Conservation (phyloP, 2,113 vertebrate species). For the Tragelaphus buxtoni region DNA sequence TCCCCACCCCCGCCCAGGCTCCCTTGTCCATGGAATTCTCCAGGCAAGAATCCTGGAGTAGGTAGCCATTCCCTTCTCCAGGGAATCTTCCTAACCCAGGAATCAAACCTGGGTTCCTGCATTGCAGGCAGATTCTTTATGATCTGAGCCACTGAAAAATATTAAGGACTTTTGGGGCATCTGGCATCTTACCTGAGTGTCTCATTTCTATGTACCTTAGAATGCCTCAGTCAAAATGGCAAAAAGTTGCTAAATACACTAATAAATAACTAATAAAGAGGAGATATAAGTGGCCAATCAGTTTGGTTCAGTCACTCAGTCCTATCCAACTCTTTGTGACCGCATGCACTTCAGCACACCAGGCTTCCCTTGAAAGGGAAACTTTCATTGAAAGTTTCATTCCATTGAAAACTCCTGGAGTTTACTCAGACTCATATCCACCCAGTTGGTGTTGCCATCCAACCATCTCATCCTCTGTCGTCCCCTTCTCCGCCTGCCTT, state of each 20-base stretch:
- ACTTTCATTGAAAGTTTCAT: too few species aligned
- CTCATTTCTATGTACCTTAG: not conserved
- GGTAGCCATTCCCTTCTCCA: not conserved
- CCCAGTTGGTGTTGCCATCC: not conserved
- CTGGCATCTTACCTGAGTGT: not conserved
- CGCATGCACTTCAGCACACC: not conserved
- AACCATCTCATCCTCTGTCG: not conserved
- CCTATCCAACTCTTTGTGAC: not conserved
- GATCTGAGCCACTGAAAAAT: not conserved
- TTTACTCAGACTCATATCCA: not conserved
- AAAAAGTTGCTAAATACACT: not conserved
- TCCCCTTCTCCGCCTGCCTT: not conserved
- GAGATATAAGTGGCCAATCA: not conserved
- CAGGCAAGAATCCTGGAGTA: not conserved
- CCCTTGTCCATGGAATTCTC: not conserved
- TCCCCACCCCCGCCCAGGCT: not conserved
- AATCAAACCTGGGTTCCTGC: accelerated
- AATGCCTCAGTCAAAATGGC: not conserved
- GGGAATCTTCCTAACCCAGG: not conserved
- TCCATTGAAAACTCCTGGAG: not conserved
- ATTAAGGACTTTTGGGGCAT: not conserved
- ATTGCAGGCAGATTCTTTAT: not conserved
- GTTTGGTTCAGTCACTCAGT: not conserved
- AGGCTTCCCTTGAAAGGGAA: not conserved
- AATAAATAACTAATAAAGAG: not conserved